Evolutionary conservation across 1,140 invertebrate genomes (phyloP), one percentile per base, ranked within the genome.

Genomic region (Goniozus legneri): DNA sequence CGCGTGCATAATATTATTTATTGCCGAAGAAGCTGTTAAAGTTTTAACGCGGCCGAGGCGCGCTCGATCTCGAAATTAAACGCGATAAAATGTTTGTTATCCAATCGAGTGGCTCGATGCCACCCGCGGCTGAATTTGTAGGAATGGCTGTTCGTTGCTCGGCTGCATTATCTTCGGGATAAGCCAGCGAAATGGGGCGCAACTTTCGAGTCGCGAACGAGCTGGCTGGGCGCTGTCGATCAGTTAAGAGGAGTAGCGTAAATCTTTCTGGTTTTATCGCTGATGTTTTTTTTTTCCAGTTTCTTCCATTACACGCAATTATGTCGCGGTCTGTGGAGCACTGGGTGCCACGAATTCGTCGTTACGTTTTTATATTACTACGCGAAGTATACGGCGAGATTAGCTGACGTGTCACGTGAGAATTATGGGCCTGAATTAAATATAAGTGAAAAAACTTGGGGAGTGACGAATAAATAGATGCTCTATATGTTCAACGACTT

Each of bases 1-100:
- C 57, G 61, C 67, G 62, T 73, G 73, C 72, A 75, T 74, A 74
- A 74, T 74, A 73, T 75, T 76, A 76, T 76, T 76, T 76, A 76
- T 76, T 72, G 58, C 66, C 63, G 52, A 67, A 69, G 66, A 60
- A 64, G 69, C 65, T 67, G 67, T 4, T 76, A 74, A 73, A 72
- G 65, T 47, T 73, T 75, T 73, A 73, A 67, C 64, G 60, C 57
- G 60, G 38, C 21, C 35, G 49, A 61, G 57, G 62, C 62, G n/a
- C n/a, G 62, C 54, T 53, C 51, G 57, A 56, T 69, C 59, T 59
- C 61, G 54, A 69, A 74, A 75, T 75, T 71, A 73, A 73, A 70
- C 64, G 66, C 72, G 69, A 76, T 75, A 73, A 76, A 75, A 76
- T 69, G 72, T 74, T 73, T 73, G 69, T 66, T 70, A 72, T 73